A percentile compares a stretch with the other conserved stretches of the same genome.
These are phyloP conservation scores for Blera fallax DNA, from an alignment of 2,888 invertebrate genomes.

Conservation along the genomic window DNA sequence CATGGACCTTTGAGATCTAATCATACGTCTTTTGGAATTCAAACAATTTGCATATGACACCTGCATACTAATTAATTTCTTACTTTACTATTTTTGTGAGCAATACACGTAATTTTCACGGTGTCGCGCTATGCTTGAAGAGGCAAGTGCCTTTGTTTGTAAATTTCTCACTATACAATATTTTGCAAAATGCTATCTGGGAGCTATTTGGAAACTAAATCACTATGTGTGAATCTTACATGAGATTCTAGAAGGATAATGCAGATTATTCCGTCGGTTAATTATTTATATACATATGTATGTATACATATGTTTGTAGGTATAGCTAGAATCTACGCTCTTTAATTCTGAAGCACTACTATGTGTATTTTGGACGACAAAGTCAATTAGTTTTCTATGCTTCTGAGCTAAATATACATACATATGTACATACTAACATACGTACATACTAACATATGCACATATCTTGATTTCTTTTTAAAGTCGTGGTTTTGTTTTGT, in stretches of 20 bases:
- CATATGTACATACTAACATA: neutral
- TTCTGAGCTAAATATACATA: no score
- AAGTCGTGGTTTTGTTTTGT: neutral
- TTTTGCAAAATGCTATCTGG: neutral
- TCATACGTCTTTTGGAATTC: conserved; percentile 69
- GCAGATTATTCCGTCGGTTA: neutral
- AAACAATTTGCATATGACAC: conserved; percentile 69
- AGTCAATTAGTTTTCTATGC: neutral
- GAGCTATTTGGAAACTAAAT: neutral
- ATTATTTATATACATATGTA: no score
- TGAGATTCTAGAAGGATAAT: neutral
- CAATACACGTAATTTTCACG: conserved; percentile 48
- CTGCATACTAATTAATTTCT: conserved; percentile 65
- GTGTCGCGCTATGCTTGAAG: conserved; percentile 31
- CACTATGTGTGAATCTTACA: neutral
- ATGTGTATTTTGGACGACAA: no score
- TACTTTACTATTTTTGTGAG: conserved; percentile 51
- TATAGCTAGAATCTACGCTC: no score
- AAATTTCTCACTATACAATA: conserved; percentile 7
- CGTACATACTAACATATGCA: no score
- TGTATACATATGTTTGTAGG: no score
- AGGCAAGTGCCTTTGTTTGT: conserved; percentile 30
- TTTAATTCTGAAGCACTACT: no score
- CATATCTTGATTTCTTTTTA: neutral
- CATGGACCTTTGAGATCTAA: conserved; percentile 62